Evolutionary conservation across 1,140 invertebrate genomes (phyloP).

Genomic region (Tigriopus japonicus): DNA sequence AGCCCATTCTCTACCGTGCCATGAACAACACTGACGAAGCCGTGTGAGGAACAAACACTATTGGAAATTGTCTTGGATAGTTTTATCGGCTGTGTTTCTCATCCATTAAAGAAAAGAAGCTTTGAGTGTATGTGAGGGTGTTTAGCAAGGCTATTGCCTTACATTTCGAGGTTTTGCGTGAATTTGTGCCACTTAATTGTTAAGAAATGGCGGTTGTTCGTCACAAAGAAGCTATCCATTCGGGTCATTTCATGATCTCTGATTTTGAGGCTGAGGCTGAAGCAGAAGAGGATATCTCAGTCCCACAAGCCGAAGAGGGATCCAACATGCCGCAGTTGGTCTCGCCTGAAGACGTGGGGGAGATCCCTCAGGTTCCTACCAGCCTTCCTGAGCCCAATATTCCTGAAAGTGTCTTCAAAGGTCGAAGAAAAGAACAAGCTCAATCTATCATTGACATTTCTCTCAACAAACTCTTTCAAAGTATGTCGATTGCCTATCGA

Average conservation of each 20-base stretch:
- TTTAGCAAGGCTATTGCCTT: no score
- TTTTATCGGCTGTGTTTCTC: no score
- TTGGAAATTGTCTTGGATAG: no score
- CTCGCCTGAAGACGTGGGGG: slow-evolving; percentile 2
- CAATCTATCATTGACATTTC: slow-evolving; percentile 56
- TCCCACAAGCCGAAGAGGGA: slow-evolving; percentile 34
- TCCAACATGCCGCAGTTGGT: not conserved
- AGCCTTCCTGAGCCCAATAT: not conserved
- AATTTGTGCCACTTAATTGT: not conserved
- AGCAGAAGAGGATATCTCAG: slow-evolving; percentile 54
- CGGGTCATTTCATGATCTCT: slow-evolving; percentile 95
- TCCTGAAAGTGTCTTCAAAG: not conserved
- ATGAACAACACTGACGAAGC: no score
- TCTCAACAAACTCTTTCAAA: slow-evolving; percentile 82
- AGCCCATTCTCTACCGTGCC: no score
- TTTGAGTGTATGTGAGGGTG: no score
- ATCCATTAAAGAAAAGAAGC: no score
- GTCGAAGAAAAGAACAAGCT: not conserved
- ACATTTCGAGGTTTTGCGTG: no score
- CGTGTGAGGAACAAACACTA: no score
- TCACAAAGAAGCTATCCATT: slow-evolving; percentile 63
- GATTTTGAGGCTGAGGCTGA: slow-evolving; percentile 81
- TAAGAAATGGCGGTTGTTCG: slow-evolving; percentile 12
- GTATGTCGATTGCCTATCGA: slow-evolving; percentile 75
- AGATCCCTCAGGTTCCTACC: not conserved